Evolutionary conservation across 2,888 invertebrate genomes (phyloP).

Genomic region (Colostygia pectinataria): DNA sequence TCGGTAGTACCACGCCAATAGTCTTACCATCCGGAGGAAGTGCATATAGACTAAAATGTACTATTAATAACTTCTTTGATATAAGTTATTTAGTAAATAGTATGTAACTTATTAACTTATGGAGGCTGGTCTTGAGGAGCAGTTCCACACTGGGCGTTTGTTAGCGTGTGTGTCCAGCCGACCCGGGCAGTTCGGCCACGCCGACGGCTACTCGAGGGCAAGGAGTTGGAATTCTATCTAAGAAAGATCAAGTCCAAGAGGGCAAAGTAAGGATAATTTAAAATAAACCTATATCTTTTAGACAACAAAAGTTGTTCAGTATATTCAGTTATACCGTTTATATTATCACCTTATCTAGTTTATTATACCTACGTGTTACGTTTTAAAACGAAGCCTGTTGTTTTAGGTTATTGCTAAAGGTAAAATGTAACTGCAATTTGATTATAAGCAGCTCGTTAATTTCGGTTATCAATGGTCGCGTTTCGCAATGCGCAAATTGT

Average conservation of each 20-base stretch:
- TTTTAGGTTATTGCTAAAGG: not conserved
- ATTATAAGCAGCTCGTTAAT: slow-evolving; percentile 12
- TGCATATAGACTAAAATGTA: too few species aligned
- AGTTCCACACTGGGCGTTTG: too few species aligned
- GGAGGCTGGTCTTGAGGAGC: too few species aligned
- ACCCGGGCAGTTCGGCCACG: slow-evolving; percentile 98
- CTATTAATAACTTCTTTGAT: too few species aligned
- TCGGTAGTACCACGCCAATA: too few species aligned
- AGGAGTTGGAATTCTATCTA: slow-evolving; percentile 99
- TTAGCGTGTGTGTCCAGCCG: slow-evolving; percentile 98
- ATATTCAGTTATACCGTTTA: too few species aligned
- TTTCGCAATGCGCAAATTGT: slow-evolving; percentile 31
- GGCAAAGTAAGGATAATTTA: slow-evolving; percentile 88
- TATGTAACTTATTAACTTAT: too few species aligned
- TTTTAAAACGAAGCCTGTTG: not conserved
- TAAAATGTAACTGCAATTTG: not conserved
- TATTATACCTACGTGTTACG: too few species aligned
- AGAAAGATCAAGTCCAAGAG: slow-evolving; percentile 99
- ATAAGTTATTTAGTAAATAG: too few species aligned
- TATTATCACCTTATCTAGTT: too few species aligned
- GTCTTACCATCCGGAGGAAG: too few species aligned
- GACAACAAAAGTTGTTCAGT: too few species aligned
- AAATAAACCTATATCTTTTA: slow-evolving; percentile 61
- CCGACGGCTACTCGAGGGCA: slow-evolving; percentile 99
- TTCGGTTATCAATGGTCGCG: slow-evolving; percentile 25